A percentile compares a stretch with the other conserved stretches of the same genome.
These are phyloP conservation scores for Drosophila bunnanda DNA, from an alignment of 2,888 invertebrate species.

Conservation along the genomic window DNA sequence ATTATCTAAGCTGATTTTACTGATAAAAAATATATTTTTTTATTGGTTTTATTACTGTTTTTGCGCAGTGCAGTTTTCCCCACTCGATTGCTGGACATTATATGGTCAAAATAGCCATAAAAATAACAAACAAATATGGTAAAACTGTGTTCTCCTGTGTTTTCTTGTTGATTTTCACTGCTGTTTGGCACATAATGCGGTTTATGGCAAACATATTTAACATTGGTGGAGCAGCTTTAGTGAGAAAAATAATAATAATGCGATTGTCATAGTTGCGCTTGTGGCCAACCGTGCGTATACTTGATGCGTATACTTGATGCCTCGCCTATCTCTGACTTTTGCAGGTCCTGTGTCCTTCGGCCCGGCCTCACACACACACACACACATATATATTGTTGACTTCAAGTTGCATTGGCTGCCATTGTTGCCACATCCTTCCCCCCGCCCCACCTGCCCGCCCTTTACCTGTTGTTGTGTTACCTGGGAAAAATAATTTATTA, in stretches of 20 bases:
- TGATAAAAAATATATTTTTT: neutral
- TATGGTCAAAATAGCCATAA: neutral
- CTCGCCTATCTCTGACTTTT: constrained; percentile 26
- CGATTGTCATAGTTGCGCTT: constrained; percentile 34
- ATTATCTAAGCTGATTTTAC: neutral
- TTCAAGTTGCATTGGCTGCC: constrained; percentile 20
- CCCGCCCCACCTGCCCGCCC: neutral
- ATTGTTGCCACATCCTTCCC: constrained; percentile 24
- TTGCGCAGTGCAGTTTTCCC: neutral
- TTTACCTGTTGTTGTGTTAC: constrained; percentile 33
- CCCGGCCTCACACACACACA: neutral
- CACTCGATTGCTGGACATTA: neutral
- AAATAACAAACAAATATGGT: neutral
- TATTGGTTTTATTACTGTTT: neutral
- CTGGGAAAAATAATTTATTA: constrained; percentile 46
- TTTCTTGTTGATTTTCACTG: constrained; percentile 4
- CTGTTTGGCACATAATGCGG: constrained; percentile 39
- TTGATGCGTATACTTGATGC: constrained; percentile 51
- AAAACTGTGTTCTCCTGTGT: neutral
- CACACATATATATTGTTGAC: constrained; percentile 18
- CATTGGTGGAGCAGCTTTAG: neutral
- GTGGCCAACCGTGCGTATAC: constrained; percentile 45
- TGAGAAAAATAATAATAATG: constrained; percentile 20
- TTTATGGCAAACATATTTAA: constrained; percentile 38
- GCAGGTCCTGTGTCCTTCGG: neutral